A percentile compares a stretch with the other conserved stretches of the same genome.
Evolutionary conservation across 2,888 invertebrate genomes (phyloP).

Genomic region (Chrysotoxum bicinctum): DNA sequence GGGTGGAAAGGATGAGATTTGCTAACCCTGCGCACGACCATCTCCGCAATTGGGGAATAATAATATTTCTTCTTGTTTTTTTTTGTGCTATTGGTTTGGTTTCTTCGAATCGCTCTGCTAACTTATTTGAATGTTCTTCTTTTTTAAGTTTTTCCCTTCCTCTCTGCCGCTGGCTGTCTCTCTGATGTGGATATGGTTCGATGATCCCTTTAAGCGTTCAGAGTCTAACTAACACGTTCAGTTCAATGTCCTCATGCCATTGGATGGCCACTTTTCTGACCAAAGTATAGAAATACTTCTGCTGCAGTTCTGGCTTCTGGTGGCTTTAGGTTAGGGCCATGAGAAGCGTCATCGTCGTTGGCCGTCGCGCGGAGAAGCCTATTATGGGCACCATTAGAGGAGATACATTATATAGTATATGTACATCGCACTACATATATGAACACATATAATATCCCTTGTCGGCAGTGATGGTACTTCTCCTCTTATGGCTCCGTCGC

Average conservation of each 20-base stretch:
- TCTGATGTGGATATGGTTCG: slow-evolving; percentile 61
- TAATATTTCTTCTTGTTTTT: neutral
- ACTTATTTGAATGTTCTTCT: slow-evolving; percentile 53
- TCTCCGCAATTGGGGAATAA: slow-evolving; percentile 29
- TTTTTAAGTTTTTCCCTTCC: slow-evolving; percentile 12
- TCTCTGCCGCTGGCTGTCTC: neutral
- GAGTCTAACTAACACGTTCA: slow-evolving; percentile 63
- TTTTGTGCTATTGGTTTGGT: neutral
- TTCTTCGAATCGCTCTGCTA: slow-evolving; percentile 38
- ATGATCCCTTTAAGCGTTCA: slow-evolving; percentile 67
- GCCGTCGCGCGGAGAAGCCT: slow-evolving; percentile 49
- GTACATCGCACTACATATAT: neutral
- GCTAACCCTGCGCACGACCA: slow-evolving; percentile 25
- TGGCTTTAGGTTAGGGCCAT: neutral
- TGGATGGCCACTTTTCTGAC: slow-evolving; percentile 45
- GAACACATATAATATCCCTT: slow-evolving; percentile 53
- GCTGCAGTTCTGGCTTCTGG: slow-evolving; percentile 15
- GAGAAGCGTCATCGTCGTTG: slow-evolving; percentile 34
- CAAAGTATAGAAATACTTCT: slow-evolving; percentile 28
- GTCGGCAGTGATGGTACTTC: slow-evolving; percentile 38
- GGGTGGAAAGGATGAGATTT: slow-evolving; percentile 44
- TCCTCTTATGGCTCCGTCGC: slow-evolving; percentile 1
- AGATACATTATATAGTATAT: slow-evolving; percentile 27
- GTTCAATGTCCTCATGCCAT: slow-evolving; percentile 64
- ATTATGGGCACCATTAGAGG: slow-evolving; percentile 71